phyloP scores from a whole-genome alignment of 53 echinoderm and acorn worm species.

The Temnopleurus reevesii region DNA sequence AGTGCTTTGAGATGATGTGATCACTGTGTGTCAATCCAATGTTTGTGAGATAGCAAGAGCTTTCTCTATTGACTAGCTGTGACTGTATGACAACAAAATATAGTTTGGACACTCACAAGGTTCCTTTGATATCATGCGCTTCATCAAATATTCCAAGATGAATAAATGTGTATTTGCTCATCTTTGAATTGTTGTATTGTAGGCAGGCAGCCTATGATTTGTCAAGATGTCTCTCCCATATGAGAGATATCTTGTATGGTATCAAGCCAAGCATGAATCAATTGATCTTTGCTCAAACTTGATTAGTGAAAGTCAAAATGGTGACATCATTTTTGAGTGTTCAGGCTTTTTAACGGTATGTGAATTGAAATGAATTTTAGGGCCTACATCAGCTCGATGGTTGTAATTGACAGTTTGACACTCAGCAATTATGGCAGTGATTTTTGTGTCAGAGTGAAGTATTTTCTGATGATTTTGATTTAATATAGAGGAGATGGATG shows the following conservation, averaged over 20 bases:
- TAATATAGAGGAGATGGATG: neutral
- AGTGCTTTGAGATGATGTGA: neutral
- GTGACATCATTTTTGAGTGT: constrained; percentile 17
- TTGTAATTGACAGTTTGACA: constrained; percentile 38
- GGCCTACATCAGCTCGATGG: neutral
- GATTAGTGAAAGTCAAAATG: neutral
- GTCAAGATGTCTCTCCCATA: neutral
- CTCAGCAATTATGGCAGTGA: constrained; percentile 7
- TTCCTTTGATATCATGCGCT: constrained; percentile 45
- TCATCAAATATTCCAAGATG: constrained; percentile 40
- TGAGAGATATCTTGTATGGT: neutral
- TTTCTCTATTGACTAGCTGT: constrained; percentile 5
- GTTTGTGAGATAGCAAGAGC: neutral
- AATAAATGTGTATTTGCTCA: constrained; percentile 20
- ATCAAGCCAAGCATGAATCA: neutral
- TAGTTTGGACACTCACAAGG: neutral
- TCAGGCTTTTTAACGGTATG: neutral
- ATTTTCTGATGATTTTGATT: neutral
- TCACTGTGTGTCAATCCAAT: constrained; percentile 10
- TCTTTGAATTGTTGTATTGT: constrained; percentile 18
- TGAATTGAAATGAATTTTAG: constrained; percentile 12
- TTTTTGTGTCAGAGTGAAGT: neutral
- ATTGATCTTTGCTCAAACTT: constrained; percentile 18
- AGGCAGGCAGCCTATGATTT: neutral
- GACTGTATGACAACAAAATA: constrained; percentile 32